These are phyloP conservation scores for Taxidea taxus DNA, from an alignment of 2,113 vertebrate genomes.

Conservation along the genomic window DNA sequence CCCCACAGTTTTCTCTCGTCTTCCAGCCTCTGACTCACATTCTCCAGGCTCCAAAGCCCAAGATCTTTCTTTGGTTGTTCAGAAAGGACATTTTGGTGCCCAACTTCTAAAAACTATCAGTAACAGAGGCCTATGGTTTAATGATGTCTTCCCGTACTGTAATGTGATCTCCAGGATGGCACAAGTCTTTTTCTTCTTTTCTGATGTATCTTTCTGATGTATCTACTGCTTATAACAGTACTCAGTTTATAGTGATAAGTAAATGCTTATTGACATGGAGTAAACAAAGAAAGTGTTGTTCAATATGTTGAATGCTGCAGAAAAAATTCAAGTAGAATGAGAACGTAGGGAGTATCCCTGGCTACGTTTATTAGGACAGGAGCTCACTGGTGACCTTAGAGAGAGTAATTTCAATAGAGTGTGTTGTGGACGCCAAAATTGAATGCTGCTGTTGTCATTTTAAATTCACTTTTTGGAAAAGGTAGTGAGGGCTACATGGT, in stretches of 20 bases:
- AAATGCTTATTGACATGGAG: background rate
- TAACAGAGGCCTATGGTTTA: background rate
- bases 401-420: background rate
- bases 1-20: background rate
- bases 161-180: background rate
- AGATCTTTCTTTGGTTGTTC: background rate
- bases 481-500: background rate
- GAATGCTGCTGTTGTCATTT: background rate
- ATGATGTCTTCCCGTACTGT: background rate
- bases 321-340: background rate
- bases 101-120: background rate
- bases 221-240: background rate
- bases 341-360: background rate
- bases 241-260: background rate
- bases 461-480: slow-evolving; percentile 5
- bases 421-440: background rate
- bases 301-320: background rate
- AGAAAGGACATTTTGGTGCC: background rate
- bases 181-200: background rate
- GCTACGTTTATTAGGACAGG: background rate
- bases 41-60: background rate
- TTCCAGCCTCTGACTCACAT: background rate
- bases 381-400: background rate
- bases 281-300: background rate
- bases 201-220: background rate